phyloP scores from a whole-genome alignment of 2,888 invertebrate species.

The Leptopilina drosophilae region DNA sequence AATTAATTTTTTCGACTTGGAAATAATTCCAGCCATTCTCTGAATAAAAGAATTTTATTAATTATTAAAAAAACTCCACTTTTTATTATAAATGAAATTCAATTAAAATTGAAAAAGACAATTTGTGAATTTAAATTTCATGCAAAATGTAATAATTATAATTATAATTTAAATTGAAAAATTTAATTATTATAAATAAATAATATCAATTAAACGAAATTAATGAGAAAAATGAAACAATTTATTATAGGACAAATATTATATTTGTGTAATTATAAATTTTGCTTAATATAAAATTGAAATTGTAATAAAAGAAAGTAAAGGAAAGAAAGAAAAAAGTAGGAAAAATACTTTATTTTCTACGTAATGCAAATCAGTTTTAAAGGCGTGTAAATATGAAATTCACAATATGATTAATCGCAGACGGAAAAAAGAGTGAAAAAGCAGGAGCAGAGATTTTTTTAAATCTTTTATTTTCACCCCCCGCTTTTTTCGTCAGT shows the following conservation, averaged over 20 bases:
- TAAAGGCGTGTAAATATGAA: neutral
- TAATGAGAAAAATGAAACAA: neutral
- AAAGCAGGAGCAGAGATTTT: conserved; percentile 2
- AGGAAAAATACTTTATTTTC: neutral
- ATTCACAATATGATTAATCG: conserved; percentile 10
- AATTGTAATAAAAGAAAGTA: neutral
- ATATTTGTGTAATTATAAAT: neutral
- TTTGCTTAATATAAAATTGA: no score
- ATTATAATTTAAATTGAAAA: no score
- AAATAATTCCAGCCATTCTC: no score
- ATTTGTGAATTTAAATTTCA: no score
- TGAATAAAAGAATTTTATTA: no score
- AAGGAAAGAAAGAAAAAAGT: neutral
- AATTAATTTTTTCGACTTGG: no score
- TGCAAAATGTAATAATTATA: no score
- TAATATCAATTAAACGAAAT: no score
- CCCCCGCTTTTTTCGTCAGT: neutral
- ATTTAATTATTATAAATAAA: neutral
- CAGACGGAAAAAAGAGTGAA: neutral
- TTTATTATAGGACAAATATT: neutral
- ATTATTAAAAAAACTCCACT: no score
- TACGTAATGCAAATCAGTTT: conserved; percentile 30
- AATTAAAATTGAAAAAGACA: no score
- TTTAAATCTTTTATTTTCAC: neutral
- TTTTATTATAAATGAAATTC: no score